Base-by-base conservation (phyloP, 2,797 vertebrate genomes). In the Pangasius djambal region DNA sequence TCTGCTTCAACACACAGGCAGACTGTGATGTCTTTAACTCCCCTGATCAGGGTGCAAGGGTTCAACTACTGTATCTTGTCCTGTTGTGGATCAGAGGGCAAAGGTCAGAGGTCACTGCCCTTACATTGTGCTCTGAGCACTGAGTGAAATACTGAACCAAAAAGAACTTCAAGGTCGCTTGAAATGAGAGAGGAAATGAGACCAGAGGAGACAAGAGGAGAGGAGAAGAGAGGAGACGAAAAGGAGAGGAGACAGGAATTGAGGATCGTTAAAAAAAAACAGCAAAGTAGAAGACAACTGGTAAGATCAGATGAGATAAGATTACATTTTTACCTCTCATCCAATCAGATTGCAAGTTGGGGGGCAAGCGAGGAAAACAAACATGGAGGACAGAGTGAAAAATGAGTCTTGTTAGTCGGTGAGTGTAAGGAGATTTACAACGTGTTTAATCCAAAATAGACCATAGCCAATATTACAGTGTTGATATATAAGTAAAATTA, bases 31-130 rank as follows among this genome's bases (percentile, higher is more conserved):
- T 70, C 15, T 61, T 57, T 48, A 79, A 31, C 78, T 70, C 65
- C 48, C 28, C 61, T 18, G 20, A 65, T 44, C 20, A 55, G n/a
- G 25, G 25, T 79, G 57, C 20, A 78, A 52, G 12, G 40, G 86
- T 78, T 50, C 40, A 20, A 65, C n/a, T 44, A 78, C 74, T 65
- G 18, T 52, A 79, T 77, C 59, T 87, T 87, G 59, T 87, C 57
- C 9, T 25, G 86, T 52, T 78, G 40, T 78, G 59, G 61, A 20
- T 13, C 69, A 40, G 50, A 8, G 69, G 55, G 48, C 22, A 86
- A 48, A 74, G 59, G 59, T 79, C 74, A 52, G 70, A n/a, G 37
- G 40, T 50, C 72, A 86, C 34, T 65, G 44, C 40, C 10, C 40
- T 78, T 25, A 50, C 70, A 63, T 63, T 87, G 72, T 83, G 59